phyloP scores from a whole-genome alignment of 2,797 vertebrate genomes.

The Oreochromis mossambicus region DNA sequence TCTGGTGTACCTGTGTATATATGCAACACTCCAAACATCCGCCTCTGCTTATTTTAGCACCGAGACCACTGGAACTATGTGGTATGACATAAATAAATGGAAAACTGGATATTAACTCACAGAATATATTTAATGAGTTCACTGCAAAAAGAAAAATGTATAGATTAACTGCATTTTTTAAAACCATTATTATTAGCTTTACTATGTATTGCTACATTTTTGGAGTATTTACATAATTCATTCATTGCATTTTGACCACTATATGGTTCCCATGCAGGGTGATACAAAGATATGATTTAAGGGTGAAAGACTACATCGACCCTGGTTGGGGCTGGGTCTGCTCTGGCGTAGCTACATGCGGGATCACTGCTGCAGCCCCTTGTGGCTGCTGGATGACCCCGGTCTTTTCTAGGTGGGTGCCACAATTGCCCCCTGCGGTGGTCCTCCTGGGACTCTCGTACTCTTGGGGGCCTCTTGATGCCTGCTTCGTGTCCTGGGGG shows the following conservation, averaged over 20 bases:
- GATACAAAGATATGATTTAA: background rate
- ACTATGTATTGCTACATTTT: background rate
- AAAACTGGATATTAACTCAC: background rate
- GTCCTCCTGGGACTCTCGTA: too few relatives aligned
- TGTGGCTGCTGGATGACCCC: background rate
- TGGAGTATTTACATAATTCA: background rate
- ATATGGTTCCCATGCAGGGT: background rate
- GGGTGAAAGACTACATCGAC: background rate
- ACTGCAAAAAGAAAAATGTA: background rate
- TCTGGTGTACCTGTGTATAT: background rate
- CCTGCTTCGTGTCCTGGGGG: too few relatives aligned
- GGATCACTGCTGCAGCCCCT: fast-evolving
- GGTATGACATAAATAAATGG: background rate
- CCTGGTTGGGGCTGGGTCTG: background rate
- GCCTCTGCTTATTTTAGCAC: background rate
- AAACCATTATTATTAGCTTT: background rate
- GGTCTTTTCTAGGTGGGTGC: background rate
- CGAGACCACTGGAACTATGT: background rate
- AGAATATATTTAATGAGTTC: background rate
- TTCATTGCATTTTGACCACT: fast-evolving
- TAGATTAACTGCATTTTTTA: background rate
- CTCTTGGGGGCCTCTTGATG: too few relatives aligned
- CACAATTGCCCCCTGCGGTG: fast-evolving
- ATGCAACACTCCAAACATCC: background rate
- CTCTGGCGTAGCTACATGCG: fast-evolving